Base-by-base conservation (phyloP, 2,113 vertebrate genomes). In the Trachemys scripta region DNA sequence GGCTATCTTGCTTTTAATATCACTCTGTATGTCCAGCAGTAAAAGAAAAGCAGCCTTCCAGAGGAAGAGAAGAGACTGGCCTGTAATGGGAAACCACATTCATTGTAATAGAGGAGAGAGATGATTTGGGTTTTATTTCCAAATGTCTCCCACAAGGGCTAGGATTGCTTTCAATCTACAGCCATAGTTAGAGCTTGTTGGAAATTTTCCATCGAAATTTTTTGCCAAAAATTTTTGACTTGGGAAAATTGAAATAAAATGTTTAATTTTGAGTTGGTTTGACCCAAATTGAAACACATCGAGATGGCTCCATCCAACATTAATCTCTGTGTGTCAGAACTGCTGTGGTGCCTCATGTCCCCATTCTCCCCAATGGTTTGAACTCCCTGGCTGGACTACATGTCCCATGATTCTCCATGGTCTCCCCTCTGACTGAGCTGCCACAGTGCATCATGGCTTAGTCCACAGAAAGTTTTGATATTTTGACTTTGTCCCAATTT, bases 81-180 rank as follows among this genome's bases (percentile, higher is more conserved):
- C 84, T 14, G 6, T 57, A 38, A 27, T 2, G 82, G 1, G 17
- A 75, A 2, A 51, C 29, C 45, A 75, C 20, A 45, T 75, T 75
- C 94, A 65, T 95, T 96, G 91, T 91, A 94, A 94, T 92, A 82
- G 94, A 96, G 96, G 89, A 75, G 78, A 95, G 75, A 80, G 87
- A 57, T 94, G 94, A 59, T 53, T 75, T 86, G 82, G 31, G 25
- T 93, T 76, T 92, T 90, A 89, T 69, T 95, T 96, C 95, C 92
- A 87, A 19, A 88, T 72, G 54, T 82, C 87, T 92, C 94, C 57
- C 27, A 54, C 22, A 85, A 95, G 95, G 94, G 80, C 56, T 85
- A 75, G 2, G 13, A 17, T 88, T 86, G 78, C 90, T 94, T 93
- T 97, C 82, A 90, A 94, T 75, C 3, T n/a, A 59, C 11, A 50